Base-by-base conservation (phyloP, 2,888 invertebrate genomes). In the Cyrtodaria siliqua region DNA sequence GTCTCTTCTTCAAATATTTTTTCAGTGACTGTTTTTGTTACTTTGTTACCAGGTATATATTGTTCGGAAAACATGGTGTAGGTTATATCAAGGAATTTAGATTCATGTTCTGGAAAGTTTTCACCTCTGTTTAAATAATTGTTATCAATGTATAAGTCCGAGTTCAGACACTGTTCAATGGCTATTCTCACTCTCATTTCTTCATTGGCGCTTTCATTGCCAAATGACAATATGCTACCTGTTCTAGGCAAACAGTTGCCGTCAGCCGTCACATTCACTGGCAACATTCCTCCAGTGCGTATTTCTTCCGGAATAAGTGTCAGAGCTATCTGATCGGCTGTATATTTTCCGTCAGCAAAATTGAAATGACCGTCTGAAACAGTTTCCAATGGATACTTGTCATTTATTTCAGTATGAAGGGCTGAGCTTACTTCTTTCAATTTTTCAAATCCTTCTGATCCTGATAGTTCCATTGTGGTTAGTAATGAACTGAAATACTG, bases 111-210 rank as follows among this genome's bases (percentile, higher is more conserved):
- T 50, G 68, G 59, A 52, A 68, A 68, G 60, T 60, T 60, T 60
- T 60, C 52, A 68, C 68, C 68, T 59, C 59, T 68, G 59, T 60
- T 68, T 47, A 68, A 60, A 68, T 68, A 60, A 60, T 57, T 53
- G 52, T 59, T 60, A 68, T 60, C 53, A 60, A 68, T 59, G 53
- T 68, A 68, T 40, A 55, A 57, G 52, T 71, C 44, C 29, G 26
- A 52, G 63, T 59, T 40, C 57, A 63, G 38, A 56, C 56, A 62
- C 70, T n/a, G 61, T 62, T 62, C 61, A 62, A 56, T 70, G 44
- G 55, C 60, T 53, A 50, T 57, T 67, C 67, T 67, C 59, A 59
- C 57, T 57, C 67, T 57, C 67, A 67, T 67, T 59, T 67, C 67
- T 59, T 67, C 57, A 24, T 57, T 49, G 29, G 57, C 59, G 50